Percentiles rank a stretch among this genome's conserved stretches.
Evolutionary conservation across 2,113 vertebrate genomes (phyloP).

Genomic region (Prietella phreatophila): DNA sequence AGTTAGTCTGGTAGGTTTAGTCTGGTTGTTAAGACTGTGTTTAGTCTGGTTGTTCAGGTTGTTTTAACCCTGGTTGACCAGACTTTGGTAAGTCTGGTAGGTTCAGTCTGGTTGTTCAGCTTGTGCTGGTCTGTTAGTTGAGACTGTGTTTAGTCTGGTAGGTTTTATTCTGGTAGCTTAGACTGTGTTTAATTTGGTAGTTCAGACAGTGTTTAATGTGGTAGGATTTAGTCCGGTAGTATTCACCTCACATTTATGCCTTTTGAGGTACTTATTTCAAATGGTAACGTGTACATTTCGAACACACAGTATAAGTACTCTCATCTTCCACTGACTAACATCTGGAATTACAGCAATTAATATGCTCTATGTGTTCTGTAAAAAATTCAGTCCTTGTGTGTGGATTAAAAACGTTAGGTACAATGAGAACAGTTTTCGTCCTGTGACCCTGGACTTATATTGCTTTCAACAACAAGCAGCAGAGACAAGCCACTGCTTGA

Average conservation of each 20-base stretch:
- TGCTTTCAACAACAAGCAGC: neutral
- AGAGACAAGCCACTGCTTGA: neutral
- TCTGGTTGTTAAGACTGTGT: no score
- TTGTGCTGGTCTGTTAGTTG: neutral
- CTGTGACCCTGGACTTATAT: constrained; percentile 2
- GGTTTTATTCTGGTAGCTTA: neutral
- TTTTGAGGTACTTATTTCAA: neutral
- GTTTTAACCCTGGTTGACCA: neutral
- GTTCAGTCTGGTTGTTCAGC: neutral
- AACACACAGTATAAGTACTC: neutral
- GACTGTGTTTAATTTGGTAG: neutral
- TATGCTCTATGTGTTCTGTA: neutral
- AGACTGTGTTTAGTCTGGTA: neutral
- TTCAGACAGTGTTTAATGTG: neutral
- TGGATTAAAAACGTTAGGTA: neutral
- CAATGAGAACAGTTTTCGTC: neutral
- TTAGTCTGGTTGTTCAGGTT: neutral
- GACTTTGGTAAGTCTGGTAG: neutral
- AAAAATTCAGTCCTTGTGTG: neutral
- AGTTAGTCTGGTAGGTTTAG: neutral
- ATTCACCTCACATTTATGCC: neutral
- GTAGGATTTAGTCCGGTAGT: neutral
- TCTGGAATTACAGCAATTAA: neutral
- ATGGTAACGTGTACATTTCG: neutral
- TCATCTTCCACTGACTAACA: neutral